Base-by-base conservation (phyloP, 2,888 invertebrate genomes). In the Mimas tiliae region DNA sequence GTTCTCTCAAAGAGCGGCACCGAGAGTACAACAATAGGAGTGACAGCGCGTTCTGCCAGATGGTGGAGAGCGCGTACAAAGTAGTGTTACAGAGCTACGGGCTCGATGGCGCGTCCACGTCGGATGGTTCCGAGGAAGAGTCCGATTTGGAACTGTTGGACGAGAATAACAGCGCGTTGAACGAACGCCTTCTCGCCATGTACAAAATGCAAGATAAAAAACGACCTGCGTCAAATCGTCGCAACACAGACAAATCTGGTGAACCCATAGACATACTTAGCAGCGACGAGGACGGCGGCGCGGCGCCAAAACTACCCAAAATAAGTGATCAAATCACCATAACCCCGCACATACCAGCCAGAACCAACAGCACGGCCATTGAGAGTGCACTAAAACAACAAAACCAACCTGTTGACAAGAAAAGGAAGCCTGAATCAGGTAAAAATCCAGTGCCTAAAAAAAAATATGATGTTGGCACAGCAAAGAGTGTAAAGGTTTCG, bases 1-100 rank as follows among this genome's bases (percentile, higher is more conserved):
- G 96, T 84, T 95, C 95, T 76, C 94, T 98, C 65, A 96, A 97
- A 90, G 95, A 94, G 77, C 95, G 95, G 76, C 92, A 93, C 79
- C 91, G 96, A 66, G 98, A 98, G 80, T 98, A 98, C 91, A 95
- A 95, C 67, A 96, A 96, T 79, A 96, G 97, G 80, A 98, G 98
- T 89, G 95, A 96, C 69, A 95, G 94, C 67, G 96, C 96, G n/a
- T 98, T 98, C 85, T 95, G 96, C 81, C 94, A 95, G 67, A 92
- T 96, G 83, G 97, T 98, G n/a, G 96, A 96, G 81, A 95, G 84
- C 88, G 97, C 97, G 0, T 97, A 97, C 83, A 95, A 96, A 75
- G 95, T 96, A 68, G 95, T 97, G 50, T 94, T 96, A 74, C 95
- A 95, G 72, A 95, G 95, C 77, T 96, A 96, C 82, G 96, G 96